Evolutionary conservation across 1,140 invertebrate genomes (phyloP), one percentile per base, ranked within the genome.

Genomic region (Zaprionus lachaisei): DNA sequence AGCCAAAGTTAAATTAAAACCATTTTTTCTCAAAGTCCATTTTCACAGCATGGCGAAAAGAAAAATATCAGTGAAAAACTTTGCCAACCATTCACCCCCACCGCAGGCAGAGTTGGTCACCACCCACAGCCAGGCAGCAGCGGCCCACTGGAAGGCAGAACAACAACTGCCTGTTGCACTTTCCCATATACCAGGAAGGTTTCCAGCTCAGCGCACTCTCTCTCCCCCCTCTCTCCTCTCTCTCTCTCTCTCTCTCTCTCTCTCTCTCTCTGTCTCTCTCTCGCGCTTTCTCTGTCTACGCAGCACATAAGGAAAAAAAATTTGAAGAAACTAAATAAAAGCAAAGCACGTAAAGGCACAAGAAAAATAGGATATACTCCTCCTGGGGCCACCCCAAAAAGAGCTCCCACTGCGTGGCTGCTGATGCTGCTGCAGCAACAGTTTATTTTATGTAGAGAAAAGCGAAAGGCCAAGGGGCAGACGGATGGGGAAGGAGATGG

Each of bases 141-240:
- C 34, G 44, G n/a, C 41, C 67, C 68, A 71, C 68, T 47, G n/a
- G 34, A 61, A 55, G 17, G 54, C 22, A 26, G 14, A 55, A 54
- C 63, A 73, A 78, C 79, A 81, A 90, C 81, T 90, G 85, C 85
- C 85, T 90, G 85, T 90, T 90, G 85, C 85, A 90, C 79, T 82
- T 77, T 72, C 67, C 78, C 85, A 86, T 85, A 54, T 86, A 77
- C 79, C 60, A 64, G 66, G 37, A 72, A 72, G 3, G 31, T 31
- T 81, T 80, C 63, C 71, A 79, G 63, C 41, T 57, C 26, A 56
- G 26, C 47, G 49, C 34, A 7, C n/a, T 2, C 41, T 17, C 15
- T 5, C 38, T 41, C 12, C 37, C 37, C 14, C n/a, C 41, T 17
- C 41, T 6, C 15, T 17, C 5, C 6, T 17, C 41, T 44, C 41